Percentiles rank a stretch among this genome's conserved stretches.
Conservation (phyloP, 2,113 vertebrate genomes). For the Hemiprocne comata region DNA sequence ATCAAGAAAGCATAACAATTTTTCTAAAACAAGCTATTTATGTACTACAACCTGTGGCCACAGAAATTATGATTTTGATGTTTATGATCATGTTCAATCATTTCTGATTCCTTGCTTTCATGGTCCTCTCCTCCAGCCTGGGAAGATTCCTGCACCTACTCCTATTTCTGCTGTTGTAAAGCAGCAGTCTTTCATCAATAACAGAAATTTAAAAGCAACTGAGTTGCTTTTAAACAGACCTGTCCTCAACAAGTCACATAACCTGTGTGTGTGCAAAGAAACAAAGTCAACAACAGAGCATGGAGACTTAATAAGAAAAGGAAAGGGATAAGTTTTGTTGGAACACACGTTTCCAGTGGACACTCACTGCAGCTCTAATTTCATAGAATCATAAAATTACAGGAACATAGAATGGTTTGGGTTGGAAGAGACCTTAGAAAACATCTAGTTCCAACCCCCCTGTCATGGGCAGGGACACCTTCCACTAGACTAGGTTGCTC, state of each 20-base stretch:
- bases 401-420: no score
- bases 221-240: not conserved
- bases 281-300: not conserved
- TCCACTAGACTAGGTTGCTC: no score
- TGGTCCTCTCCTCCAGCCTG: not conserved
- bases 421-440: no score
- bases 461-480: no score
- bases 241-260: not conserved
- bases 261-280: not conserved
- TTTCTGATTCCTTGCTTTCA: not conserved
- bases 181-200: not conserved
- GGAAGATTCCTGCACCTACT: not conserved
- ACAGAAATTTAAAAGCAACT: not conserved
- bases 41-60: not conserved
- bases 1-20: not conserved
- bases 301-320: not conserved
- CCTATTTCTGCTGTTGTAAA: not conserved
- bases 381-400: not conserved
- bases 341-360: not conserved
- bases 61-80: not conserved
- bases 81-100: not conserved
- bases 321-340: not conserved
- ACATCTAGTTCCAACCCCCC: no score
- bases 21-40: not conserved
- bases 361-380: not conserved